Percentiles rank a stretch among this genome's conserved stretches.
These are phyloP conservation scores for Temnothorax nylanderi DNA, from an alignment of 1,140 invertebrate genomes.

Conservation along the genomic window DNA sequence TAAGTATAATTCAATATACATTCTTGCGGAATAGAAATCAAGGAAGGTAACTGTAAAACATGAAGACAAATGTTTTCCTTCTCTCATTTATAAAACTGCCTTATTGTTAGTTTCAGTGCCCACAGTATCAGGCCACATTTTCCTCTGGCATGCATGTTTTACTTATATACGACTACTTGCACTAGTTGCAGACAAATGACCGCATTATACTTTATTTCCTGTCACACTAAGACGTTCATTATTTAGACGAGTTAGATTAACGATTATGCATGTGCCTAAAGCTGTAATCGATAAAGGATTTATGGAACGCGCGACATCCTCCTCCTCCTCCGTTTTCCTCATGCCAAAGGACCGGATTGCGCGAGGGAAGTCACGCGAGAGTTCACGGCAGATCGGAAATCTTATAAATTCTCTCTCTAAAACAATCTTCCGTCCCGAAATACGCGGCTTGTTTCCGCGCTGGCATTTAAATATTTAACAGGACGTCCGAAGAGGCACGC, in stretches of 20 bases:
- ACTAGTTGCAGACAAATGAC: constrained; percentile 24
- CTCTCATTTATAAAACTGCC: constrained; percentile 25
- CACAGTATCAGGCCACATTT: neutral
- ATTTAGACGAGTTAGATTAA: constrained; percentile 28
- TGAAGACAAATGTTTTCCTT: constrained; percentile 29
- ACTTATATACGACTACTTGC: constrained; percentile 6
- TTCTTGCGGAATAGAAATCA: neutral
- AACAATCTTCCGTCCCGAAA: constrained; percentile 16
- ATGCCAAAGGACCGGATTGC: neutral
- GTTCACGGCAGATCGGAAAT: constrained; percentile 11
- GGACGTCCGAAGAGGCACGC: constrained; percentile 56
- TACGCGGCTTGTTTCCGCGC: constrained; percentile 41
- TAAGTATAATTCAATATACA: neutral
- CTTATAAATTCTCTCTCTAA: constrained; percentile 55
- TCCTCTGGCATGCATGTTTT: constrained; percentile 18
- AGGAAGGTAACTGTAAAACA: neutral
- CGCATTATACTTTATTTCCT: constrained; percentile 34
- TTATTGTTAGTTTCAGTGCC: constrained; percentile 12
- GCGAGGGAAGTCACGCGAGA: constrained; percentile 53
- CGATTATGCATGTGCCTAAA: constrained; percentile 13
- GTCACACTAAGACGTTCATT: constrained; percentile 32
- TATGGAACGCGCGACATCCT: constrained; percentile 43
- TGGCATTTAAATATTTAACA: constrained; percentile 73
- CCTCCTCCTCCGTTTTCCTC: neutral
- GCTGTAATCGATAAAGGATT: constrained; percentile 50